Percentiles rank a stretch among this genome's conserved stretches.
Evolutionary conservation across 2,888 invertebrate genomes (phyloP).

Genomic region (Drosophila nigritarsus): DNA sequence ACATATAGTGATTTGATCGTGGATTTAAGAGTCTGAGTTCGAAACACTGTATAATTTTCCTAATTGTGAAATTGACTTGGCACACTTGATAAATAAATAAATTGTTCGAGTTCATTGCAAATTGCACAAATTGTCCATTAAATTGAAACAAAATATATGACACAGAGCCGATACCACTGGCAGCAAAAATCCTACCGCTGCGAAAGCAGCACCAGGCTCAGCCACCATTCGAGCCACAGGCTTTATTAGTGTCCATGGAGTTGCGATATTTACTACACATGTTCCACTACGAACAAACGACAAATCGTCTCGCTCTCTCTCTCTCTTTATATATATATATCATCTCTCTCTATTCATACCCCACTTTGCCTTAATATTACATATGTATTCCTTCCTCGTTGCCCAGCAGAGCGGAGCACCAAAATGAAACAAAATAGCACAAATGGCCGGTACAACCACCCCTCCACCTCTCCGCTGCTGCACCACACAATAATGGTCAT

Average conservation of each 20-base stretch:
- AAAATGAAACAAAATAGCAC: constrained; percentile 66
- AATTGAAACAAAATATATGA: constrained; percentile 57
- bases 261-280: constrained; percentile 49
- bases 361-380: not conserved
- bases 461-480: not conserved
- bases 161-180: constrained; percentile 40
- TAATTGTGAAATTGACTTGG: not conserved
- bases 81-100: constrained; percentile 32
- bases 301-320: constrained; percentile 27
- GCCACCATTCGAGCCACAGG: constrained; percentile 11
- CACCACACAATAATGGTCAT: constrained; percentile 5
- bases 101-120: constrained; percentile 45
- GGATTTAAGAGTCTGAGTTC: not conserved
- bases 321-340: not conserved
- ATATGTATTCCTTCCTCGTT: constrained; percentile 15
- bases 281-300: constrained; percentile 26
- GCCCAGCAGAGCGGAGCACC: constrained; percentile 30
- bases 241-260: constrained; percentile 41
- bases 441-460: constrained; percentile 44
- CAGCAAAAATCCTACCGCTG: constrained; percentile 3
- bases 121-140: constrained; percentile 68
- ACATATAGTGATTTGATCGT: too few relatives aligned
- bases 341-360: not conserved
- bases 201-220: constrained; percentile 1
- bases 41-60: not conserved